A percentile compares a stretch with the other conserved stretches of the same genome.
Evolutionary conservation across 2,888 invertebrate species (phyloP).

Genomic region (Ypsolopha scabrella): DNA sequence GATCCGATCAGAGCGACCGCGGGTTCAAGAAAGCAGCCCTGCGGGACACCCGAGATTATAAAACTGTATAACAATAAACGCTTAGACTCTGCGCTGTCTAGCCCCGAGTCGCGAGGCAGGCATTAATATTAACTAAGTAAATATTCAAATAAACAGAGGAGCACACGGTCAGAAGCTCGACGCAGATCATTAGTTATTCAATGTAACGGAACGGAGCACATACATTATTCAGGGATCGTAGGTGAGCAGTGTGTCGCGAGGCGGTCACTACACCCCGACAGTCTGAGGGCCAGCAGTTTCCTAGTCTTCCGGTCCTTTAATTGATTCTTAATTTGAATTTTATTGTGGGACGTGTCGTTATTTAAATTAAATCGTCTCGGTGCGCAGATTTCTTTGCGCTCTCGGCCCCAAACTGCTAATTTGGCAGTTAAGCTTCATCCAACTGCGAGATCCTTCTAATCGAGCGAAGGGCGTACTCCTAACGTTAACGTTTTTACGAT

Average conservation of each 20-base stretch:
- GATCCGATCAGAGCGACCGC: background rate
- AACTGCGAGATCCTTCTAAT: background rate
- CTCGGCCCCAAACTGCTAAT: constrained; percentile 9
- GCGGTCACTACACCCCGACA: constrained; percentile 1
- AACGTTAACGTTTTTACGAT: constrained; percentile 5
- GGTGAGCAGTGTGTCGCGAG: constrained; percentile 8
- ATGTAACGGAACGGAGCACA: constrained; percentile 49
- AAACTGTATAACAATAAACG: background rate
- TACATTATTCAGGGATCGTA: constrained; percentile 12
- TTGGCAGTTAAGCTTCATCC: constrained; percentile 6
- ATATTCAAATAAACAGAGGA: constrained; percentile 19
- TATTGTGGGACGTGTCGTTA: constrained; percentile 27
- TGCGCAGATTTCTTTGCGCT: constrained; percentile 9
- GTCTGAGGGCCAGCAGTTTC: background rate
- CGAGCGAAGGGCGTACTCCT: background rate
- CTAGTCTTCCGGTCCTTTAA: constrained; percentile 20
- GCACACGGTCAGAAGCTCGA: constrained; percentile 13
- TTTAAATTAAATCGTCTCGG: constrained; percentile 24
- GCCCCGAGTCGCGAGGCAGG: constrained; percentile 14
- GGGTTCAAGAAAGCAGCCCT: constrained; percentile 12
- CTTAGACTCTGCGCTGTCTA: constrained; percentile 15
- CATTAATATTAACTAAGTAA: constrained; percentile 37
- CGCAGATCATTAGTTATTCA: constrained; percentile 53
- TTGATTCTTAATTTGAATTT: constrained; percentile 34
- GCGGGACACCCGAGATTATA: constrained; percentile 12